Evolutionary conservation across 2,888 invertebrate genomes (phyloP), one percentile per base, ranked within the genome.

Genomic region (Netelia melanura): DNA sequence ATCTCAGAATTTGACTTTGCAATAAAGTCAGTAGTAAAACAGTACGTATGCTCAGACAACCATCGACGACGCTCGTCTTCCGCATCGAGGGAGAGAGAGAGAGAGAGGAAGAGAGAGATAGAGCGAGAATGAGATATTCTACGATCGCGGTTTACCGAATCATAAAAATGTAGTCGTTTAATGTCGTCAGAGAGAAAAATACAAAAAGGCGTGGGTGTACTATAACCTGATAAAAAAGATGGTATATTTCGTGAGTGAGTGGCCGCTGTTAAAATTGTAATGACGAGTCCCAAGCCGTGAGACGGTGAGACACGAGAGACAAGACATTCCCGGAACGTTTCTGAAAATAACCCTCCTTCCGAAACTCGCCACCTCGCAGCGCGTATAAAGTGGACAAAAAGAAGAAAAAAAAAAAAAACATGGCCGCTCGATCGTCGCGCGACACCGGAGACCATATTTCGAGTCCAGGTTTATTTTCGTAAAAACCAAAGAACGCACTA

Each of bases 321-420:
- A 48, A 67, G 77, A 78, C 78, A 79, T 83, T 83, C 78, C 54
- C 56, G 52, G 78, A 75, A 78, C 62, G 64, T 74, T 75, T 81
- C 84, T 84, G 67, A 75, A 72, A 84, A 84, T 84, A 84, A 52
- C 77, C 77, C 74, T 81, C 72, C 62, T 74, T 77, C 75, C 64
- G 74, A 68, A 71, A 78, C 58, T 30, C 68, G 72, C 64, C 75
- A 58, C 67, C 76, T 61, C 61, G 56, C 17, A 38, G 38, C 74
- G 81, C 56, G 68, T 38, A 25, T 61, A 84, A 65, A 84, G 72
- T 74, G 62, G 52, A 81, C 38, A 70, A 81, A 81, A 68, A 77
- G 72, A 62, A 52, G 78, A 72, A 81, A 77, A 68, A 52, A 58
- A 58, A 58, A 58, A 58, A 58, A 10, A 10, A 48, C 3, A 14